Conservation (phyloP, 2,888 invertebrate genomes). For the Lepidonotus clava region DNA sequence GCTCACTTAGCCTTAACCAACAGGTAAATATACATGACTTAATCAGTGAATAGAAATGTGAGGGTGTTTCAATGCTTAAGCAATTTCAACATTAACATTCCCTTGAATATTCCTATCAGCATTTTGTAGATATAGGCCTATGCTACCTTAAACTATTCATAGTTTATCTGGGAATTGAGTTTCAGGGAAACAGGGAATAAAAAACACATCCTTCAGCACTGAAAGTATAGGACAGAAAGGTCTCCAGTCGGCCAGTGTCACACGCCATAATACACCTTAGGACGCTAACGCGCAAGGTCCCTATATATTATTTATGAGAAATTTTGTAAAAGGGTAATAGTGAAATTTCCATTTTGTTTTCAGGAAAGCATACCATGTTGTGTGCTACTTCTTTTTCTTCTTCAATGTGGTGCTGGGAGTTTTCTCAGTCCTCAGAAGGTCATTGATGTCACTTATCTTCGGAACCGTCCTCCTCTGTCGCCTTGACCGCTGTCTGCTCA, state of each 20-base stretch:
- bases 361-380: constrained; percentile 68
- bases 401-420: constrained; percentile 69
- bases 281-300: too few species aligned
- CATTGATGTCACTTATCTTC: constrained; percentile 64
- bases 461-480: constrained; percentile 66
- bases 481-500: constrained; percentile 68
- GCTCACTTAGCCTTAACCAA: constrained; percentile 37
- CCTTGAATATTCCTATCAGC: too few species aligned
- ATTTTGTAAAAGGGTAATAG: neutral
- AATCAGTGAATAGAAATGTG: neutral
- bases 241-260: too few species aligned
- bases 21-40: constrained; percentile 7
- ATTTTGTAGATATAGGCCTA: too few species aligned
- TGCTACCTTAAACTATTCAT: too few species aligned
- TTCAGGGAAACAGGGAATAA: too few species aligned
- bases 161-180: too few species aligned
- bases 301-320: too few species aligned
- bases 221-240: neutral
- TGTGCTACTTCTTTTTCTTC: constrained; percentile 69
- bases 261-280: neutral
- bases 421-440: constrained; percentile 65
- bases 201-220: too few species aligned
- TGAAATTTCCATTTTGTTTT: neutral
- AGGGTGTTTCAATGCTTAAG: neutral
- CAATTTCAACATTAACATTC: too few species aligned